These are phyloP conservation scores for Tachina lurida DNA, from an alignment of 2,888 invertebrate species.

Conservation along the genomic window DNA sequence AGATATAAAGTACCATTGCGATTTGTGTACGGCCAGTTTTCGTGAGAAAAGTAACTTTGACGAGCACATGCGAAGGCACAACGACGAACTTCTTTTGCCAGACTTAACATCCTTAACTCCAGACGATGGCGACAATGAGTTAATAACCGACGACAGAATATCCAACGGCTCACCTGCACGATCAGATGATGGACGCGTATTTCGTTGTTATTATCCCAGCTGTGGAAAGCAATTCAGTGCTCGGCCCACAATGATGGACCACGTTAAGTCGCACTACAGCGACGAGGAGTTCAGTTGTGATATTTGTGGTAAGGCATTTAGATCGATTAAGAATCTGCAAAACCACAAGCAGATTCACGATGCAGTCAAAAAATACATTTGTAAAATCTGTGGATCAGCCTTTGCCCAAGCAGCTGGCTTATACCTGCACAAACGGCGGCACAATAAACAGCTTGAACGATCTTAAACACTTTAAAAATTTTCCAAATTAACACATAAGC, in stretches of 20 bases:
- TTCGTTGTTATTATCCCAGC: slow-evolving; percentile 78
- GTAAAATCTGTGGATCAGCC: slow-evolving; percentile 81
- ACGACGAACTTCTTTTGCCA: slow-evolving; percentile 78
- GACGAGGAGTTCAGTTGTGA: slow-evolving; percentile 79
- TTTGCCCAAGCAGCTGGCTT: slow-evolving; percentile 81
- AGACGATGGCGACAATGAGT: slow-evolving; percentile 57
- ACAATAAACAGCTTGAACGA: slow-evolving; percentile 75
- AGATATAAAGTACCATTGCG: slow-evolving; percentile 78
- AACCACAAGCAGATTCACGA: slow-evolving; percentile 81
- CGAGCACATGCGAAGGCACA: slow-evolving; percentile 79
- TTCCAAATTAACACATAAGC: slow-evolving; percentile 14
- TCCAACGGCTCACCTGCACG: slow-evolving; percentile 47
- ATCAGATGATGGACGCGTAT: slow-evolving; percentile 64
- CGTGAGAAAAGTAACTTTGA: slow-evolving; percentile 79
- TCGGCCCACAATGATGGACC: slow-evolving; percentile 77
- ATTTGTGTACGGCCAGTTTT: slow-evolving; percentile 80
- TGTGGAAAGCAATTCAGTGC: slow-evolving; percentile 77
- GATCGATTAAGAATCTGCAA: slow-evolving; percentile 80
- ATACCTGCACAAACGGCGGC: slow-evolving; percentile 80
- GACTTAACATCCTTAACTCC: slow-evolving; percentile 71
- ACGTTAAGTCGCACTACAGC: slow-evolving; percentile 77
- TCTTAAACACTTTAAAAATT: slow-evolving; percentile 36
- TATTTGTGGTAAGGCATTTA: slow-evolving; percentile 80
- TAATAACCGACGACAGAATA: slow-evolving; percentile 62
- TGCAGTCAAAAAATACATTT: slow-evolving; percentile 80